Evolutionary conservation across 2,113 vertebrate species (phyloP), one percentile per base, ranked within the genome.

Genomic region (Dromaius novaehollandiae): DNA sequence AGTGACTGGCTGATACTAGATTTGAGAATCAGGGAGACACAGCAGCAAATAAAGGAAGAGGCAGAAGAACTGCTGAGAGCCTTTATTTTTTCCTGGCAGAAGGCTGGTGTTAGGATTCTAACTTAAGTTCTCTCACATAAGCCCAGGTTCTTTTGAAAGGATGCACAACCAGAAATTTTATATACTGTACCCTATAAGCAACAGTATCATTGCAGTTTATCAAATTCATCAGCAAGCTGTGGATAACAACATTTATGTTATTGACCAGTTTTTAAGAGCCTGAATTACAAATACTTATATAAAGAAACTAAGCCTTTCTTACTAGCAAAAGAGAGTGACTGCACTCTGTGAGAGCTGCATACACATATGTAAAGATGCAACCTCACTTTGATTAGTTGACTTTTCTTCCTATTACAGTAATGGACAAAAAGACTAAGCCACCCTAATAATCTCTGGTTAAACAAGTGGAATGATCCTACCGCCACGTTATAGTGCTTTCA

Each of bases 1-100:
- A 1, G 1, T 2, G 13, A 4, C 20, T 14, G 11, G 32, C 76
- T 63, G 15, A 2, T 63, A 9, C 24, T 38, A 12, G 38, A 3
- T 36, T 50, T 44, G 53, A 26, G 44, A 75, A 71, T 6, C 40
- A 78, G 50, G 32, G 50, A 50, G 32, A 11, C 7, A 9, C 25
- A 88, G 42, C 68, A 81, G 66, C 51, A 60, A 28, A 71, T 53
- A 42, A 2, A 53, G 34, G 63, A 87, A 68, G 46, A 42, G n/a
- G 30, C 56, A 48, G 2, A 20, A 83, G 14, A 13, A 24, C 36
- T 34, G 14, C 68, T 5, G 4, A 9, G 18, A 34, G 7, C 36
- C 40, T 10, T 25, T 71, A 30, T 2, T 74, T 11, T 26, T 63
- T 85, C 82, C 61, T 40, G 66, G 0, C 6, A 21, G 64, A 9